phyloP scores from a whole-genome alignment of 2,797 vertebrate genomes.

The Diceros bicornis region DNA sequence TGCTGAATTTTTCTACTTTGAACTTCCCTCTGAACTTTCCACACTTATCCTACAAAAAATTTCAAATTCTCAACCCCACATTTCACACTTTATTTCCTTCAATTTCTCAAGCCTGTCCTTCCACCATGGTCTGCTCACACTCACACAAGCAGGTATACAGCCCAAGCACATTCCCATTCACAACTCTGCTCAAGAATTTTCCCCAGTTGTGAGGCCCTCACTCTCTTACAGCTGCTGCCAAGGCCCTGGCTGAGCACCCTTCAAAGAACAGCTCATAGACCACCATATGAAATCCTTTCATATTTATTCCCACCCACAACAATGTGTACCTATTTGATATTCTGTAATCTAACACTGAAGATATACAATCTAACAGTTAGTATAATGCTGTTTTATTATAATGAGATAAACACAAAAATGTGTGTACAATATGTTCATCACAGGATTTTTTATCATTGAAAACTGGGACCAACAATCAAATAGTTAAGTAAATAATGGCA shows the following conservation, averaged over 20 bases:
- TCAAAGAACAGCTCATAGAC: background rate
- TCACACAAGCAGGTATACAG: background rate
- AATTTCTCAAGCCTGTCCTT: background rate
- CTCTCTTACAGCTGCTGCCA: background rate
- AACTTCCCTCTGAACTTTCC: too few relatives aligned
- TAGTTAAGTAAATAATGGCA: background rate
- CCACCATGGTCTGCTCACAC: background rate
- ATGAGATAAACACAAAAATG: background rate
- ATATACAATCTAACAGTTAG: background rate
- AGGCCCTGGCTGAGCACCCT: background rate
- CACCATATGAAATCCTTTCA: background rate
- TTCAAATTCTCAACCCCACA: background rate
- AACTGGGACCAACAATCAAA: background rate
- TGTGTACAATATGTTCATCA: background rate
- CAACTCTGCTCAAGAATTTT: background rate
- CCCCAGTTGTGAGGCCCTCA: background rate
- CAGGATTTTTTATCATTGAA: background rate
- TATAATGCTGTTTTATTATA: background rate
- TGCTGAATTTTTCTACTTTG: background rate
- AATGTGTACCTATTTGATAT: background rate
- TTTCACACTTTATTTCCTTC: constrained; percentile 2
- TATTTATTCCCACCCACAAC: background rate
- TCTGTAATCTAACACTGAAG: background rate
- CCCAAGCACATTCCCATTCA: background rate
- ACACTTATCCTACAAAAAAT: background rate